These are phyloP conservation scores for Salvelinus namaycush DNA, from an alignment of 2,113 vertebrate species.

Conservation along the genomic window DNA sequence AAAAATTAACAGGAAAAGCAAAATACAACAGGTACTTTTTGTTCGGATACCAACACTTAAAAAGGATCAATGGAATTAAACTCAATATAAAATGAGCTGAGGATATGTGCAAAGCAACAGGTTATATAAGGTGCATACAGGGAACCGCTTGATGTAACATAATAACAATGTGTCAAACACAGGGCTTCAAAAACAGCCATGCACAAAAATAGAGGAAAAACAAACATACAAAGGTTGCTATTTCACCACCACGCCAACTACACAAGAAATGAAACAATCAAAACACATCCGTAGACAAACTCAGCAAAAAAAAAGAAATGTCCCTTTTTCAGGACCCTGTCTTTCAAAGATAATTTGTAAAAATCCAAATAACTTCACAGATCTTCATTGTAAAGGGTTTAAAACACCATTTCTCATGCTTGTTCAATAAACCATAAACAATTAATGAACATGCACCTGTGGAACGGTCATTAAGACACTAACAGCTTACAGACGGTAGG, in stretches of 20 bases:
- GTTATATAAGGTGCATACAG: conserved; percentile 32
- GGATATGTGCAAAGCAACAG: conserved; percentile 34
- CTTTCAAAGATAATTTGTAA: no score
- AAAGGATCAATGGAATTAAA: conserved; percentile 16
- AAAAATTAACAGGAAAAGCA: neutral
- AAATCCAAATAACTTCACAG: no score
- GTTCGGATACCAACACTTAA: conserved; percentile 24
- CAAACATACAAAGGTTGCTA: neutral
- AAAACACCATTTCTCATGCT: no score
- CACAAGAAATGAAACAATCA: conserved; percentile 4
- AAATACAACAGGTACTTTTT: neutral
- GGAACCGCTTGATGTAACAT: conserved; percentile 2
- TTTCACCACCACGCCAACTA: conserved; percentile 5
- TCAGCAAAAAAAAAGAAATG: no score
- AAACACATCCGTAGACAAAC: conserved; percentile 4
- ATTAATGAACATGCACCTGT: no score
- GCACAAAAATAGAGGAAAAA: conserved; percentile 16
- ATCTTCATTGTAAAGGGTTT: no score
- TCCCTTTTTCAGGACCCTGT: no score
- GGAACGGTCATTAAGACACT: no score
- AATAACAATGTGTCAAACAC: conserved; percentile 17
- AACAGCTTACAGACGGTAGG: no score
- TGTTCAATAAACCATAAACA: no score
- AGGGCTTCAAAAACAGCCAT: conserved; percentile 19
- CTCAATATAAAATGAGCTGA: conserved; percentile 23